Evolutionary conservation across 2,888 invertebrate species (phyloP).

Genomic region (Erpobdella octoculata): DNA sequence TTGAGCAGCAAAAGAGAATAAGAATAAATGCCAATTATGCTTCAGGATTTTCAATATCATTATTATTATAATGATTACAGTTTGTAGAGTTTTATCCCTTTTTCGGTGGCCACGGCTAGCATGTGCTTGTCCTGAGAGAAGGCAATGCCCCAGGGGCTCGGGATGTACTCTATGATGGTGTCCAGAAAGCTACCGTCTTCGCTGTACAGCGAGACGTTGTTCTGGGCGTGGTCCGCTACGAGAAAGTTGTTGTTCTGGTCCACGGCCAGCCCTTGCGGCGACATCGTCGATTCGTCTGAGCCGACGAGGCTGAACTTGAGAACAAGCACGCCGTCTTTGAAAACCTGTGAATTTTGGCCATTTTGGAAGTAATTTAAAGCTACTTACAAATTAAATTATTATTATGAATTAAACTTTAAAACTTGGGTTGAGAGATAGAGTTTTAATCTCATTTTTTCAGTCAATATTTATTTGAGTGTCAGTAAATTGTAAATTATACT

Average conservation of each 20-base stretch:
- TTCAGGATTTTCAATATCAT: no score
- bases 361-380: no score
- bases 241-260: constrained; percentile 8
- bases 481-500: no score
- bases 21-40: no score
- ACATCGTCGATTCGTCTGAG: neutral
- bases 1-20: no score
- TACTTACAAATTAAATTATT: no score
- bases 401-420: no score
- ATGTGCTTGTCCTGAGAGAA: neutral
- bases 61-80: neutral
- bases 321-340: constrained; percentile 3
- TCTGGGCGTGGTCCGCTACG: constrained; percentile 12
- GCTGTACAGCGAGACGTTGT: constrained; percentile 11
- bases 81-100: constrained; percentile 6
- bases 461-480: no score
- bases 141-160: constrained; percentile 2
- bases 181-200: constrained; percentile 2
- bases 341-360: no score
- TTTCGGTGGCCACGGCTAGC: constrained; percentile 5
- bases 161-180: neutral
- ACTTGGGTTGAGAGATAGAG: no score
- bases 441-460: no score
- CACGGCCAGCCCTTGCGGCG: constrained; percentile 9
- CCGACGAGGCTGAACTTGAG: constrained; percentile 14